These are phyloP conservation scores for Microcebus lehilahytsara DNA, from an alignment of 2,113 vertebrate genomes.

Conservation along the genomic window DNA sequence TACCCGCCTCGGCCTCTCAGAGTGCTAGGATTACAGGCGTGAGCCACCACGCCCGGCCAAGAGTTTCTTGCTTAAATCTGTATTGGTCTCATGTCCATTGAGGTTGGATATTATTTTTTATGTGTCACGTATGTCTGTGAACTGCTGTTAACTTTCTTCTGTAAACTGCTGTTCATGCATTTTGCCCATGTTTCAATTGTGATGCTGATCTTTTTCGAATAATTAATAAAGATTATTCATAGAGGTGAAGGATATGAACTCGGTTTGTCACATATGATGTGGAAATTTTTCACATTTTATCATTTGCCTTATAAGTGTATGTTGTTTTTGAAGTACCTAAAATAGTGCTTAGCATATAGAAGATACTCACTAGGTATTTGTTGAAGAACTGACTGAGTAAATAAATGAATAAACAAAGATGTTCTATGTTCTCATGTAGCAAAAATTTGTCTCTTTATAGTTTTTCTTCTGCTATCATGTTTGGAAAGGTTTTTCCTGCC, in stretches of 20 bases:
- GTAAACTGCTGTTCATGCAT: neutral
- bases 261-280: neutral
- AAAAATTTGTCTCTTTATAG: neutral
- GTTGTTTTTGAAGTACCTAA: neutral
- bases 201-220: neutral
- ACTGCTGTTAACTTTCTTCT: neutral
- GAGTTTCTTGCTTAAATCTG: neutral
- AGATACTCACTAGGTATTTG: neutral
- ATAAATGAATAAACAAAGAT: neutral
- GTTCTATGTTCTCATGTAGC: slow-evolving; percentile 11
- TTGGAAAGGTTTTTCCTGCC: neutral
- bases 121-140: neutral
- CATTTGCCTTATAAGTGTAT: neutral
- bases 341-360: neutral
- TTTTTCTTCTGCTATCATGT: neutral
- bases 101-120: neutral
- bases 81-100: neutral
- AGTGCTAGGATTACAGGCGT: too few species aligned
- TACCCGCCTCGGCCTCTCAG: too few species aligned
- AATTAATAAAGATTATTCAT: neutral
- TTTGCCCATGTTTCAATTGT: neutral
- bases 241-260: neutral
- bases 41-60: neutral
- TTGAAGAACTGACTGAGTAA: neutral
- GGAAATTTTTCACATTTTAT: neutral